Base-by-base conservation (phyloP, 2,888 invertebrate genomes). In the Watsonalla binaria region DNA sequence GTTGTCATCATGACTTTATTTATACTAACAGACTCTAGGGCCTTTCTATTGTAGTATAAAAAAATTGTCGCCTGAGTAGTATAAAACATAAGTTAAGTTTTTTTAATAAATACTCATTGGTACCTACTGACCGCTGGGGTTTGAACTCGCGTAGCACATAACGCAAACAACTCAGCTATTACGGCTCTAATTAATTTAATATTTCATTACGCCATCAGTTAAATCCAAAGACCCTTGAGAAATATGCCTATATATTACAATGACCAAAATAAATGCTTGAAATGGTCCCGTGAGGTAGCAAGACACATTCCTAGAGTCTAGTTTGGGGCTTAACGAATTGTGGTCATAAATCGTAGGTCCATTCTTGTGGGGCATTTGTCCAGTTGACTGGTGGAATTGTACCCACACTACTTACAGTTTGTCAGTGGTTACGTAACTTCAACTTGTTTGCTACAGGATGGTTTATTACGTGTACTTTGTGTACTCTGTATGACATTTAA, bases 281-380 rank as follows among this genome's bases (percentile, higher is more conserved):
- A 42, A 42, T 42, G 46, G 24, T 15, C 49, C 6, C 15, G 13
- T 45, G 47, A 47, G 58, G 59, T 53, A 54, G 46, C 57, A 68
- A 73, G 75, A 76, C 74, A 76, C 76, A 81, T 80, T 76, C 79
- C 65, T 74, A 59, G 72, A 69, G 72, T 74, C 71, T 65, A 9
- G 46, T 69, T 24, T 24, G 66, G 62, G 72, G 66, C 69, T 69
- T 78, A 80, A 84, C 82, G 74, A 76, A 84, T 84, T 68, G 76
- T 64, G 63, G 72, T 63, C 67, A 80, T 84, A 83, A 84, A 84
- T 84, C 75, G 63, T 62, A 63, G 69, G 74, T 65, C 80, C 79
- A 79, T 80, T 81, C 84, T 80, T 73, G 78, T 65, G 71, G 68
- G 74, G 74, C 82, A 83, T 84, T 84, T 84, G 84, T 83, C 82